Percentiles rank a stretch among this genome's conserved stretches.
These are phyloP conservation scores for Andrena cerasifolii DNA, from an alignment of 1,140 invertebrate species.

Conservation along the genomic window DNA sequence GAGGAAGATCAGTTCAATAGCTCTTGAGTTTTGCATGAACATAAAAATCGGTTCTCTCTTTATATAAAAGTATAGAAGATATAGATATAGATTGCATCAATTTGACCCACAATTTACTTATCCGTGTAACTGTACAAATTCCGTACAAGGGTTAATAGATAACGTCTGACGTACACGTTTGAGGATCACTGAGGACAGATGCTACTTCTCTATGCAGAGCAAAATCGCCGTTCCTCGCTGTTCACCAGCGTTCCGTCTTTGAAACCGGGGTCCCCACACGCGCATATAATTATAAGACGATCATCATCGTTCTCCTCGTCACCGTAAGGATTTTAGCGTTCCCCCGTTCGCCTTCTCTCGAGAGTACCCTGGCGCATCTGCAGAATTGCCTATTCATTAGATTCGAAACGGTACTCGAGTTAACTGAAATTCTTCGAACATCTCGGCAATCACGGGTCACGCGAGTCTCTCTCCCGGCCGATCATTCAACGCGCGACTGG, in stretches of 20 bases:
- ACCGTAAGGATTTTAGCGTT: conserved; percentile 17
- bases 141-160: no score
- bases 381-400: conserved; percentile 40
- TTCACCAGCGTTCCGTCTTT: conserved; percentile 40
- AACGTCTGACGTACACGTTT: conserved; percentile 8
- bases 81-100: no score
- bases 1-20: no score
- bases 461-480: no score
- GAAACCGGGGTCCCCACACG: conserved; percentile 54
- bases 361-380: conserved; percentile 15
- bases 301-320: conserved; percentile 63
- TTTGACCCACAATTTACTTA: no score
- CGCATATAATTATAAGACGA: conserved; percentile 70
- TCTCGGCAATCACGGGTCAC: no score
- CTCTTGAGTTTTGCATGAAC: no score
- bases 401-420: conserved; percentile 12
- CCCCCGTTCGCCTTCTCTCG: background rate
- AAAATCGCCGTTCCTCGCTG: conserved; percentile 60
- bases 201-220: conserved; percentile 68
- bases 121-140: no score
- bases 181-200: conserved; percentile 68
- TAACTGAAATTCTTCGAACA: background rate
- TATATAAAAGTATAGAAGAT: no score
- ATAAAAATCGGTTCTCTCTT: no score
- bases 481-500: no score